These are phyloP conservation scores for Pammene fasciana DNA, from an alignment of 2,888 invertebrate genomes.

Conservation along the genomic window DNA sequence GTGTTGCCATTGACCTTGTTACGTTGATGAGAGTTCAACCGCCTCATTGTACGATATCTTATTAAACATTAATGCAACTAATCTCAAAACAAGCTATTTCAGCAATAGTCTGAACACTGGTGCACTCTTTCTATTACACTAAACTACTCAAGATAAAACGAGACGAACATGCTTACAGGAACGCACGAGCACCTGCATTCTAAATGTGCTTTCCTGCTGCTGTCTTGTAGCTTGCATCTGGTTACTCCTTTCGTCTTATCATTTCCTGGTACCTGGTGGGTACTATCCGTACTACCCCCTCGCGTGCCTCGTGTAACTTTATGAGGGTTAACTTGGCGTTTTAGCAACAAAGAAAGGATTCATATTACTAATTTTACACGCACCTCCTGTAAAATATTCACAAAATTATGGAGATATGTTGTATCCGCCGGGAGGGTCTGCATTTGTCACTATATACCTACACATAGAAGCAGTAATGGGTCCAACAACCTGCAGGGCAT, in stretches of 20 bases:
- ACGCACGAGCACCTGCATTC: not conserved
- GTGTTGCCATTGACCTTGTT: no score
- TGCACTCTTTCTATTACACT: slow-evolving; percentile 9
- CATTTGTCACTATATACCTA: no score
- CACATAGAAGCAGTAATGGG: no score
- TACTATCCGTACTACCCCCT: not conserved
- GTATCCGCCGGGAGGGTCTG: no score
- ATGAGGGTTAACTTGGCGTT: no score
- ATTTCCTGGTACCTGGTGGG: not conserved
- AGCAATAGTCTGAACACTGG: not conserved
- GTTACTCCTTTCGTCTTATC: not conserved
- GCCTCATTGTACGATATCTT: not conserved
- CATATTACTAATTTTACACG: no score
- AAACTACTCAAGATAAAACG: not conserved
- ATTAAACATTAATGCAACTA: slow-evolving; percentile 2
- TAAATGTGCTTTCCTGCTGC: not conserved
- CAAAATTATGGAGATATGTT: no score
- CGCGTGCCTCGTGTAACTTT: slow-evolving; percentile 12
- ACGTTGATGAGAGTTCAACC: not conserved
- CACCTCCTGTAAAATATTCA: no score
- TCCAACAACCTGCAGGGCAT: no score
- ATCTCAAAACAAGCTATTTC: not conserved
- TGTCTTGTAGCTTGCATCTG: no score
- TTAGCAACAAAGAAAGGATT: no score
- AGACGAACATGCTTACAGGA: not conserved